phyloP scores from a whole-genome alignment of 2,888 invertebrate species.

The Rhopalosiphum nymphaeae region DNA sequence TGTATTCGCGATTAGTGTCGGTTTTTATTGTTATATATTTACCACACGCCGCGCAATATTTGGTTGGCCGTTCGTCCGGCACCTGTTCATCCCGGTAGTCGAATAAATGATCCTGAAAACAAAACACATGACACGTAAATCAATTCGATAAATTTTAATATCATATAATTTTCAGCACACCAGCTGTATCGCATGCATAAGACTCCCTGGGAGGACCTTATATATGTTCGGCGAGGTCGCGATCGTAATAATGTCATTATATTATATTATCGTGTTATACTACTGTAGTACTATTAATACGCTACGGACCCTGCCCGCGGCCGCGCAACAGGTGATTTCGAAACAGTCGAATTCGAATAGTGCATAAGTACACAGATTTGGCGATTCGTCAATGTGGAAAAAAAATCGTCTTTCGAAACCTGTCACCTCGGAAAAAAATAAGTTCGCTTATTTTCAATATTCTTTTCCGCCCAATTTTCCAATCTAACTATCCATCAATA shows the following conservation, averaged over 20 bases:
- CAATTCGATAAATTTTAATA: constrained; percentile 2
- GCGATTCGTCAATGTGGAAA: neutral
- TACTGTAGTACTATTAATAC: neutral
- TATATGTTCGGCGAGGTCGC: neutral
- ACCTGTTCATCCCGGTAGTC: constrained; percentile 17
- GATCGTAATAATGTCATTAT: neutral
- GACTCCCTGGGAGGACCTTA: neutral
- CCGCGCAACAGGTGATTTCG: constrained; percentile 3
- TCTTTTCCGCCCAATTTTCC: neutral
- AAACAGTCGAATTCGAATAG: neutral
- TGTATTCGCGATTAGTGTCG: neutral
- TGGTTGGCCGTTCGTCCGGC: neutral
- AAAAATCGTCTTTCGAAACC: neutral
- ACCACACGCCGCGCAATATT: constrained; percentile 54
- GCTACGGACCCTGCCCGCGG: neutral
- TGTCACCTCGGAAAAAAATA: neutral
- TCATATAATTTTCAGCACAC: neutral
- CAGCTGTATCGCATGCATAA: neutral
- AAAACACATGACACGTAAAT: neutral
- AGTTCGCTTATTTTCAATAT: neutral
- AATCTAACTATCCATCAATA: neutral
- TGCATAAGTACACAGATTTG: neutral
- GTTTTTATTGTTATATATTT: constrained; percentile 30
- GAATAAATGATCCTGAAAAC: constrained; percentile 47
- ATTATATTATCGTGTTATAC: neutral